Conservation (phyloP, 2,888 invertebrate genomes). For the Plagiodera versicolora region DNA sequence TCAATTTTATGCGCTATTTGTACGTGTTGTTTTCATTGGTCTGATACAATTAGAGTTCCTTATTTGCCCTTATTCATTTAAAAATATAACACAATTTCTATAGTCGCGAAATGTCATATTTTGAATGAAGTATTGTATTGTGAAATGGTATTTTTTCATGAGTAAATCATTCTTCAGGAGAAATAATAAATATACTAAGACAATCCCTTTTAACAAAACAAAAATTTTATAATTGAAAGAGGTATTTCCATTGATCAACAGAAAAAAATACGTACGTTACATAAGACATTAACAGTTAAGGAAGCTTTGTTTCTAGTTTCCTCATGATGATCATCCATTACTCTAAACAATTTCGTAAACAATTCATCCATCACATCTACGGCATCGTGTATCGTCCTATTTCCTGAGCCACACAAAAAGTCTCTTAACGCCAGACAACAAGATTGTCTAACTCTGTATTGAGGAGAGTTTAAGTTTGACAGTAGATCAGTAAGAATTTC, state of each 20-base stretch:
- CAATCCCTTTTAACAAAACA: no score
- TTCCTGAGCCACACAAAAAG: conserved; percentile 67
- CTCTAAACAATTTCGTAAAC: conserved; percentile 83
- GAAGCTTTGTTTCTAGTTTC: conserved; percentile 77
- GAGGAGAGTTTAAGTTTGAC: conserved; percentile 77
- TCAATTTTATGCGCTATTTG: no score
- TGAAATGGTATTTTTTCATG: no score
- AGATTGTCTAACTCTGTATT: conserved; percentile 90
- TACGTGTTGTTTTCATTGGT: no score
- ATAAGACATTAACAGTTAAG: conserved; percentile 69
- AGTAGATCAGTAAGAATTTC: conserved; percentile 81
- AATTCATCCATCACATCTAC: conserved; percentile 60
- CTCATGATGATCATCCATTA: conserved; percentile 95
- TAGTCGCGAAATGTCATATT: no score
- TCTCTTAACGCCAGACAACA: conserved; percentile 88
- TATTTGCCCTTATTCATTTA: no score
- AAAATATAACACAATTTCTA: no score
- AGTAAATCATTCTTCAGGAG: no score
- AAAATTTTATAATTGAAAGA: neutral
- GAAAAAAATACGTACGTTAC: conserved; percentile 73
- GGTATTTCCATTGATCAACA: neutral
- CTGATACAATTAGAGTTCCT: no score
- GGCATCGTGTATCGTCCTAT: conserved; percentile 52
- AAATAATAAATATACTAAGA: no score
- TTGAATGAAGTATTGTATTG: no score